Evolutionary conservation across 1,140 invertebrate genomes (phyloP).

Genomic region (Neocloeon triangulifer): DNA sequence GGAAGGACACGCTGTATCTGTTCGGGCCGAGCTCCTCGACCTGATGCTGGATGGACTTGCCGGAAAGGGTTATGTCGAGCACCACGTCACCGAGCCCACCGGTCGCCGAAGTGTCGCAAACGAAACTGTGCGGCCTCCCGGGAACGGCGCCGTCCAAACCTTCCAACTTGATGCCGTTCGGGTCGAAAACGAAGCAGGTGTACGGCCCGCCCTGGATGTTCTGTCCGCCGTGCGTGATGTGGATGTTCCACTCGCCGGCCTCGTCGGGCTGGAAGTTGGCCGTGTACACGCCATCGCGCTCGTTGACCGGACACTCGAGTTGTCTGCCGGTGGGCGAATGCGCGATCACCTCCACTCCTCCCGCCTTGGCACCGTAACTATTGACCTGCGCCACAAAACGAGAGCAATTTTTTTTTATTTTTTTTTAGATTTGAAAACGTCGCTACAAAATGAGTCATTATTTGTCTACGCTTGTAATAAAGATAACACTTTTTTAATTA

Average conservation of each 20-base stretch:
- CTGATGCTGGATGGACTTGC: slow-evolving; percentile 49
- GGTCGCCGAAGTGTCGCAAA: slow-evolving; percentile 55
- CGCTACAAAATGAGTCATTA: no score
- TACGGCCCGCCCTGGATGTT: slow-evolving; percentile 94
- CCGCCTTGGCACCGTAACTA: slow-evolving; percentile 39
- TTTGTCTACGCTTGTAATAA: no score
- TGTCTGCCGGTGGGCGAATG: slow-evolving; percentile 63
- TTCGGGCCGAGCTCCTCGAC: slow-evolving; percentile 61
- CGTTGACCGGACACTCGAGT: slow-evolving; percentile 50
- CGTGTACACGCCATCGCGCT: slow-evolving; percentile 56
- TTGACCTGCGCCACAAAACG: no score
- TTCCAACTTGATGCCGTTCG: slow-evolving; percentile 60
- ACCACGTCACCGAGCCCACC: slow-evolving; percentile 73
- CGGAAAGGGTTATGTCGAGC: slow-evolving; percentile 57
- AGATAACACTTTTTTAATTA: no score
- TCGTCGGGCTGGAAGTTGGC: slow-evolving; percentile 93
- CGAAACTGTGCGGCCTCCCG: slow-evolving; percentile 57
- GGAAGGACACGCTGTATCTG: slow-evolving; percentile 70
- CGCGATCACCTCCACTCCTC: slow-evolving; percentile 69
- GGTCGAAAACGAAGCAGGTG: slow-evolving; percentile 91
- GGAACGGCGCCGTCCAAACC: slow-evolving; percentile 18
- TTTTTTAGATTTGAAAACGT: slow-evolving; percentile 3
- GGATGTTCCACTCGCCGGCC: slow-evolving; percentile 89
- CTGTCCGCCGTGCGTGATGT: slow-evolving; percentile 82
- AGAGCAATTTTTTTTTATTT: slow-evolving; percentile 3